Base-by-base conservation (phyloP, 2,888 invertebrate species). In the Drosophila cognata region DNA sequence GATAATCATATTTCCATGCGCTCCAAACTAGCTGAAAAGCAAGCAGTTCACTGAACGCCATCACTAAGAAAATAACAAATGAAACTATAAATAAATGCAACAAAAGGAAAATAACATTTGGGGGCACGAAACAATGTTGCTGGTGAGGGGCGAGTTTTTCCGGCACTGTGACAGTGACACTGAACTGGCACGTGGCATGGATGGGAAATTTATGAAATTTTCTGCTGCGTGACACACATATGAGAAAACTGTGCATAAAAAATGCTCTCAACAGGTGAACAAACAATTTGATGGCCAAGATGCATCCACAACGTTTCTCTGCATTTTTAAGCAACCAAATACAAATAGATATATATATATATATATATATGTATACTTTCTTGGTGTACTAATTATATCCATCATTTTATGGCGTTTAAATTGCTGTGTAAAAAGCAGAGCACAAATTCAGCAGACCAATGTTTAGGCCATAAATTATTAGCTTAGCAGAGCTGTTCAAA, bases 251-350 rank as follows among this genome's bases (percentile, higher is more conserved):
- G 74, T 58, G 74, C 71, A 74, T 82, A 89, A 91, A 87, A 89
- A 89, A 91, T 89, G 84, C 84, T 78, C 79, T 77, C 71, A 89
- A 82, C 89, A 89, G 91, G 91, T 89, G 89, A 91, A 91, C 88
- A 82, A 91, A 91, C 91, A 91, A 81, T 85, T 89, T 82, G 59
- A 79, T 63, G 82, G 66, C 59, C 65, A 62, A 71, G 43, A 56
- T 56, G 43, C 59, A 36, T 16, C 33, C 25, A 55, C 61, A 58
- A 53, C 53, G 62, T 46, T 36, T 59, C 62, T 35, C 53, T 46
- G 38, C 35, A 50, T 28, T 56, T 50, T 33, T 46, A 2, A 46
- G 18, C 16, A 46, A 8, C 51, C 51, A 51, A 69, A 59, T 33
- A 50, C 36, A 35, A 43, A 28, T 66, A 51, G 10, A 51, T 18